Evolutionary conservation across 2,888 invertebrate genomes (phyloP).

Genomic region (Strigamia maritima): DNA sequence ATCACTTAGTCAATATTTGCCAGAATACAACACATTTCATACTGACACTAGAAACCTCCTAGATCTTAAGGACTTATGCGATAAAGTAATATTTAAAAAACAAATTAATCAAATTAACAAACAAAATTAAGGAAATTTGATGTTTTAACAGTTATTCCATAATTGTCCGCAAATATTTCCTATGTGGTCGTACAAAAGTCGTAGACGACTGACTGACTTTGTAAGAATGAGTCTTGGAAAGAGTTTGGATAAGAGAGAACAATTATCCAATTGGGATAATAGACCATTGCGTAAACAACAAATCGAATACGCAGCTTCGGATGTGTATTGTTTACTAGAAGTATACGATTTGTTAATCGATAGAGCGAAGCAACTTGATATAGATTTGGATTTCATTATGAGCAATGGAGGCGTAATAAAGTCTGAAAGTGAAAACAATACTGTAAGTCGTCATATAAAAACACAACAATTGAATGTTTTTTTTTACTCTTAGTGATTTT

Average conservation of each 20-base stretch:
- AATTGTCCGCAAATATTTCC: slow-evolving; percentile 35
- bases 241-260: slow-evolving; percentile 78
- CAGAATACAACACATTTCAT: slow-evolving; percentile 56
- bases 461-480: no score
- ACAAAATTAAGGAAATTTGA: no score
- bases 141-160: slow-evolving; percentile 40
- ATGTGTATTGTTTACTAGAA: slow-evolving; percentile 43
- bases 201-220: slow-evolving; percentile 65
- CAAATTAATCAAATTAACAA: slow-evolving; percentile 40
- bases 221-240: slow-evolving; percentile 72
- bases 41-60: slow-evolving; percentile 41
- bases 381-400: no score
- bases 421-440: no score
- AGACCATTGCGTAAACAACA: slow-evolving; percentile 75
- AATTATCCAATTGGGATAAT: slow-evolving; percentile 86
- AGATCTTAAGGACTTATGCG: no score
- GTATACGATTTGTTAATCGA: no score
- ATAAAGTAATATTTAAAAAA: no score
- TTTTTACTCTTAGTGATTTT: no score
- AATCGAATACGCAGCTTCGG: slow-evolving; percentile 68
- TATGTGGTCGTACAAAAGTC: slow-evolving; percentile 44
- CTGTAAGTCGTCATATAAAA: no score
- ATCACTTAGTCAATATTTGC: slow-evolving; percentile 62
- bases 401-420: no score
- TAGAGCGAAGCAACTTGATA: no score